A percentile compares a stretch with the other conserved stretches of the same genome.
Evolutionary conservation across 2,113 vertebrate species (phyloP).

Genomic region (Thermophis baileyi): DNA sequence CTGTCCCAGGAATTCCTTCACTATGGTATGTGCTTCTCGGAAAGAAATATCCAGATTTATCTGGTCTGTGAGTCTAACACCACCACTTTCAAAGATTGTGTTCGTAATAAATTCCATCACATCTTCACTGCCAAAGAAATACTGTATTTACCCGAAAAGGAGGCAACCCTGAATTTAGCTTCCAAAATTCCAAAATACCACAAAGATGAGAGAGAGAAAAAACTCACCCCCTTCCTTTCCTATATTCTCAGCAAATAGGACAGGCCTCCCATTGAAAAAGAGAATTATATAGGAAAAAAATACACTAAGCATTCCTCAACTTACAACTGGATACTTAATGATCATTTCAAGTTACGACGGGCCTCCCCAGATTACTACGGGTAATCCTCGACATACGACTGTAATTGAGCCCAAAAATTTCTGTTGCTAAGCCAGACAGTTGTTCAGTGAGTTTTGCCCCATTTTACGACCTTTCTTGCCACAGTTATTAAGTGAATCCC

Average conservation of each 20-base stretch:
- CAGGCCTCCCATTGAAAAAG: neutral
- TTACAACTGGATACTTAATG: too few species aligned
- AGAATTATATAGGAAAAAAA: neutral
- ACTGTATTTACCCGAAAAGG: neutral
- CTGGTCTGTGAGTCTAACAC: neutral
- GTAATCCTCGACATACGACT: too few species aligned
- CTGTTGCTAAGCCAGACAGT: too few species aligned
- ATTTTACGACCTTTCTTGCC: too few species aligned
- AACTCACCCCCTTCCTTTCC: neutral
- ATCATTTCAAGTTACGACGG: too few species aligned
- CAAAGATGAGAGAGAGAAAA: neutral
- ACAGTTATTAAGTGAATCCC: too few species aligned
- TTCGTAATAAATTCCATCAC: neutral
- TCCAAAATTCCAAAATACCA: neutral
- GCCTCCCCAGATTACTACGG: too few species aligned
- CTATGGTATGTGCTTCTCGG: conserved; percentile 72
- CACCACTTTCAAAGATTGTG: neutral
- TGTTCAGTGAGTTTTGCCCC: too few species aligned
- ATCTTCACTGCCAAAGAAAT: neutral
- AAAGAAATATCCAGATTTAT: neutral
- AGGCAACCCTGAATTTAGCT: neutral
- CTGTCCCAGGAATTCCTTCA: conserved; percentile 86
- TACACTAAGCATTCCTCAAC: neutral
- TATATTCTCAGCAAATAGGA: neutral
- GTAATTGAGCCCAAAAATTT: too few species aligned